phyloP scores from a whole-genome alignment of 2,888 invertebrate genomes.

The Plusia festucae region DNA sequence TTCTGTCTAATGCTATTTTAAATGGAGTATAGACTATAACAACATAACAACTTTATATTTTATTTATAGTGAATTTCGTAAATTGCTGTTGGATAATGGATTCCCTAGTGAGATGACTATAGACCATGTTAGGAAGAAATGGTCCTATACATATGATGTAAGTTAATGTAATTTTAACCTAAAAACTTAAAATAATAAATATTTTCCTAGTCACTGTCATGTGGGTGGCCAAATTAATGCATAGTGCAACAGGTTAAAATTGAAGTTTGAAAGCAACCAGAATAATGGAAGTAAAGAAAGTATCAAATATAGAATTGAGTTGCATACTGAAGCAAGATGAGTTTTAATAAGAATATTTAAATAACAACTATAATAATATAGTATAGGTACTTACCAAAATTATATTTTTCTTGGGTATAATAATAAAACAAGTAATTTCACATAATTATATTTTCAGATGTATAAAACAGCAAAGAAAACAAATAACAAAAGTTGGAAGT shows the following conservation, averaged over 20 bases:
- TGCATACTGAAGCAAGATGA: too few species aligned
- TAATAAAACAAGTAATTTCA: neutral
- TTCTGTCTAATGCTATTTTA: too few species aligned
- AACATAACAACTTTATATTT: too few species aligned
- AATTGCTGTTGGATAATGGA: constrained; percentile 80
- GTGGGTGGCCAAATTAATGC: neutral
- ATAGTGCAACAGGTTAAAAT: neutral
- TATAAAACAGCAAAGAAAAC: constrained; percentile 82
- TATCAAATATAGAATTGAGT: too few species aligned
- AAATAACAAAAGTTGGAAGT: constrained; percentile 82
- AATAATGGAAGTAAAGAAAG: too few species aligned
- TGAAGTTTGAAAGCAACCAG: too few species aligned
- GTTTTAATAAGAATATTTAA: too few species aligned
- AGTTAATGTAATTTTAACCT: constrained; percentile 57
- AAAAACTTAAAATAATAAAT: neutral
- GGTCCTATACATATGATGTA: constrained; percentile 86
- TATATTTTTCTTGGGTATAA: too few species aligned
- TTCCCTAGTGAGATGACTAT: constrained; percentile 83
- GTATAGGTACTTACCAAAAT: too few species aligned
- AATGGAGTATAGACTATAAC: too few species aligned
- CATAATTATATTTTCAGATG: constrained; percentile 65
- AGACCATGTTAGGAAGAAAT: constrained; percentile 84
- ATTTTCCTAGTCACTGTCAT: too few species aligned
- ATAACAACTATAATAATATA: too few species aligned
- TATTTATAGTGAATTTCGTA: constrained; percentile 78